These are phyloP conservation scores for Pseudomyrmex sp. DNA, from an alignment of 1,140 invertebrate genomes.

Conservation along the genomic window DNA sequence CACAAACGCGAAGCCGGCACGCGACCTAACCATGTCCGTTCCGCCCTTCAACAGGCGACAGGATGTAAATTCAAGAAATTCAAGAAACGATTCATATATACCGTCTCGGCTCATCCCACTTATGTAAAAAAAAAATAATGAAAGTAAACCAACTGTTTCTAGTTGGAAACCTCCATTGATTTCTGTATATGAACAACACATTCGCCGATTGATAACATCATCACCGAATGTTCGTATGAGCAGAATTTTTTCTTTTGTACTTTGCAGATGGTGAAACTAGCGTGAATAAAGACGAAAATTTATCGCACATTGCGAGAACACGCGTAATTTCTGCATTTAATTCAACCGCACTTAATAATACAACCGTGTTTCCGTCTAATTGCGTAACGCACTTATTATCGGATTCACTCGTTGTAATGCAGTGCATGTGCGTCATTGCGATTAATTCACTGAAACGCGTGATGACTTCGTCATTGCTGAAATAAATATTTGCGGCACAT, in stretches of 20 bases:
- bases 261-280: not conserved
- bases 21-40: slow-evolving; percentile 52
- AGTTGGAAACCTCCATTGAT: not conserved
- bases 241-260: not conserved
- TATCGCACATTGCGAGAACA: not conserved
- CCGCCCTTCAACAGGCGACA: slow-evolving; percentile 46
- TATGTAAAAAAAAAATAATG: not conserved
- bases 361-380: slow-evolving; percentile 36
- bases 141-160: slow-evolving; percentile 46
- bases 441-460: slow-evolving; percentile 16
- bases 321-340: slow-evolving; percentile 16
- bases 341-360: slow-evolving; percentile 21
- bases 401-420: slow-evolving; percentile 12
- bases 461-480: slow-evolving; percentile 42
- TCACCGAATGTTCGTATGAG: no score
- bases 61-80: slow-evolving; percentile 59
- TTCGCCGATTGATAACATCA: not conserved
- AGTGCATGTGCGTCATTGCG: slow-evolving; percentile 28
- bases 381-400: slow-evolving; percentile 59
- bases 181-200: slow-evolving; percentile 46
- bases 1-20: slow-evolving; percentile 52
- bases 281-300: not conserved
- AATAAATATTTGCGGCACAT: not conserved
- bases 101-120: not conserved
- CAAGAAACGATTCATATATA: slow-evolving; percentile 4